Percentiles rank a stretch among this genome's conserved stretches.
phyloP scores from a whole-genome alignment of 2,888 invertebrate genomes.

The Archips crataeganus region DNA sequence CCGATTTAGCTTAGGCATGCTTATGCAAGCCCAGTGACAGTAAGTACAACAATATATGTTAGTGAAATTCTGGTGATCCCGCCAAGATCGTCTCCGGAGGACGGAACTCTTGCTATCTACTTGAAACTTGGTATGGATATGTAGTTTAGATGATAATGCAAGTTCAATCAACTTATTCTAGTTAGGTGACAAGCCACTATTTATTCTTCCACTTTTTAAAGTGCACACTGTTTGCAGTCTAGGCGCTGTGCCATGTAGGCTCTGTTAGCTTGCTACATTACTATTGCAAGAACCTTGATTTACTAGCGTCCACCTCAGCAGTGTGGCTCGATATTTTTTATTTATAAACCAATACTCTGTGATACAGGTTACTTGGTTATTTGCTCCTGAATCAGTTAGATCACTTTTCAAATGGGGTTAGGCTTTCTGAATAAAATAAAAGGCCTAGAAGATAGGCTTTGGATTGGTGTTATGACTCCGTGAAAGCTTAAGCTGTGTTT shows the following conservation, averaged over 20 bases:
- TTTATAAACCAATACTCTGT: slow-evolving; percentile 11
- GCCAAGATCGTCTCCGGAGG: too few species aligned
- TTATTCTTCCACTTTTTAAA: background rate
- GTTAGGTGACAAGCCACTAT: too few species aligned
- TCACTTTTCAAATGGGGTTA: slow-evolving; percentile 3
- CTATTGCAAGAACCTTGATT: slow-evolving; percentile 16
- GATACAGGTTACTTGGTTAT: slow-evolving; percentile 7
- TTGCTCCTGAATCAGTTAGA: slow-evolving; percentile 11
- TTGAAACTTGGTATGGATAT: too few species aligned
- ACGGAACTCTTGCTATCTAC: too few species aligned
- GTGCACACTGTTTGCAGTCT: background rate
- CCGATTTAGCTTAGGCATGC: too few species aligned
- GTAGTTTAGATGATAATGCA: too few species aligned
- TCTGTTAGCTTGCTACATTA: slow-evolving; percentile 6
- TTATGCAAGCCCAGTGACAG: too few species aligned
- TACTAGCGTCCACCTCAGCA: slow-evolving; percentile 10
- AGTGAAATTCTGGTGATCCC: too few species aligned
- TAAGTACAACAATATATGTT: too few species aligned
- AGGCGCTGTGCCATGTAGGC: background rate
- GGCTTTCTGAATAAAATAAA: background rate
- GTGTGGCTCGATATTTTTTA: slow-evolving; percentile 24
- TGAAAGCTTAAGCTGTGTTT: too few species aligned
- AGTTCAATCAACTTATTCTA: too few species aligned
- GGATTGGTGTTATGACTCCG: too few species aligned
- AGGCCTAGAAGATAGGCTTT: background rate